Base-by-base conservation (phyloP, 2,797 vertebrate genomes). In the Carapus acus region DNA sequence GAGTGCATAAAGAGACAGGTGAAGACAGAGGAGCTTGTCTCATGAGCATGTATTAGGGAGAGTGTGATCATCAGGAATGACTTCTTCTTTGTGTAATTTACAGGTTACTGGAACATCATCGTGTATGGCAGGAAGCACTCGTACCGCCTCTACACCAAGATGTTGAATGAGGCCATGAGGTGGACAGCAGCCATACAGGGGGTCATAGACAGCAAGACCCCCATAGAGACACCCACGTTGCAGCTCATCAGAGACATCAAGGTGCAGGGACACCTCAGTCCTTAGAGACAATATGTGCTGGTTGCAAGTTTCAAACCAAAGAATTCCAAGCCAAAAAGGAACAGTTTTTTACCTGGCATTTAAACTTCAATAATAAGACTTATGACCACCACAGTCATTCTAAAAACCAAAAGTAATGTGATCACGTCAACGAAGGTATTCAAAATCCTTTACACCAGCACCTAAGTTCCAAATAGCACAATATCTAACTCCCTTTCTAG, bases 221-320 rank as follows among this genome's bases (percentile, higher is more conserved):
- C 92, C 46, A 94, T 94, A 43, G 92, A 96, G 81, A 96, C 93
- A 1, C 93, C 93, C 3, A 94, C 93, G 0, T 88, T 94, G 71
- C 93, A 94, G 44, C 92, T 96, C 64, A 94, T 96, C 74, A 85
- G 89, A 71, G 93, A 96, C 79, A 94, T 96, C 67, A 93, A 92
- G 88, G 93, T 94, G 6, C 20, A 24, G 8, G 20, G 24, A 40
- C n/a, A 27, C 16, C n/a, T n/a, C n/a, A n/a, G n/a, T n/a, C n/a
- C n/a, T n/a, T n/a, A n/a, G n/a, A n/a, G n/a, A n/a, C n/a, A n/a
- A n/a, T n/a, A n/a, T n/a, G n/a, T n/a, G n/a, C n/a, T n/a, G n/a
- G n/a, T n/a, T n/a, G n/a, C n/a, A n/a, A n/a, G n/a, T n/a, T n/a
- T n/a, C n/a, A n/a, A n/a, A n/a, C n/a, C n/a, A n/a, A n/a, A n/a